Base-by-base conservation (phyloP, 2,113 vertebrate genomes). In the Lophura nycthemera region DNA sequence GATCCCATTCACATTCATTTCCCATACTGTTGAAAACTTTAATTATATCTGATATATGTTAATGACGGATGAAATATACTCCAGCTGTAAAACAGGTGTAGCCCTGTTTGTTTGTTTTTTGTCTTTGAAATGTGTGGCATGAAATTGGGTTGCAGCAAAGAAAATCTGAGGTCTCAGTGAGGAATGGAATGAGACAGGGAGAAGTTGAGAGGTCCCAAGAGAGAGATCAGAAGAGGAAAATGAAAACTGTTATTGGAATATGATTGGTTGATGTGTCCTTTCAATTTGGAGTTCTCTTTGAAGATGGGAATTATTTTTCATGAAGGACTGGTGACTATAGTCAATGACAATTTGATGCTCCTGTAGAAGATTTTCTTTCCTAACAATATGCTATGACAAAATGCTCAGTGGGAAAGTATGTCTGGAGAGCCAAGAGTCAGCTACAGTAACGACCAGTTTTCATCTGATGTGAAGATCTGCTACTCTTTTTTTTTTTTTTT, bases 61-160 rank as follows among this genome's bases (percentile, higher is more conserved):
- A 91, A 91, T 42, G 79, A 94, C n/a, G 67, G 81, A 83, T 82
- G 52, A 87, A 92, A 80, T 6, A 3, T 83, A 32, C 9, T 76
- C 13, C 75, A 47, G 38, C 59, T 88, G n/a, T 61, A 88, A 95
- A 91, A 77, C 79, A 93, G 83, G 87, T 87, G 74, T 36, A 89
- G 13, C 61, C 6, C 2, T 2, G 34, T 38, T 3, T 29, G 52
- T 16, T 78, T 76, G 19, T 7, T n/a, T 59, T 59, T 59, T 59
- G 17, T 59, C 17, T 59, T 30, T 42, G 17, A 75, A 11, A 38
- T 1, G 1, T 42, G 50, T 70, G 64, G 34, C 89, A 74, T 61
- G 38, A 83, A 92, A 52, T 6, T 69, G 56, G 10, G 11, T n/a
- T 8, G 64, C 14, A 45, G 50, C 48, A 50, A 16, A 32, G 40